Conservation (phyloP, 2,797 vertebrate genomes). For the Pogonophryne albipinna region DNA sequence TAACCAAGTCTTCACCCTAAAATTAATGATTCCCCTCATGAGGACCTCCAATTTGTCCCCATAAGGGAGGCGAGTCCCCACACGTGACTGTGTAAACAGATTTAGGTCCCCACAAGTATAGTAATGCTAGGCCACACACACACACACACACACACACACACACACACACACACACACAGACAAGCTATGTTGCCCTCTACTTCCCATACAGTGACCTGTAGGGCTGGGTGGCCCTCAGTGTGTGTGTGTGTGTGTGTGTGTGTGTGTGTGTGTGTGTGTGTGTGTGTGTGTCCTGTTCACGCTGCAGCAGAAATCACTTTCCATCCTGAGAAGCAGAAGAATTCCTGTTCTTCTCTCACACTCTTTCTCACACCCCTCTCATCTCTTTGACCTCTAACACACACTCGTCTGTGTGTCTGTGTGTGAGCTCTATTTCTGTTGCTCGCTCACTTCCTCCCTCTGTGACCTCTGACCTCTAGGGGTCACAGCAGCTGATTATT, state of each 20-base stretch:
- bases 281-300: slow-evolving; percentile 2
- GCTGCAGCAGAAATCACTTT: slow-evolving; percentile 1
- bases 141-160: too few species aligned
- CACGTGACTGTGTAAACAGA: too few species aligned
- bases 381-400: too few species aligned
- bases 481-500: slow-evolving; percentile 65
- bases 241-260: slow-evolving; percentile 16
- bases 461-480: slow-evolving; percentile 67
- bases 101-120: too few species aligned
- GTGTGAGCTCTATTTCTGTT: slow-evolving; percentile 48
- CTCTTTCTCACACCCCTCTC: too few species aligned
- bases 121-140: too few species aligned
- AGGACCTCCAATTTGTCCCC: too few species aligned
- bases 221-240: neutral
- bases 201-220: slow-evolving; percentile 34
- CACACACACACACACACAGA: neutral
- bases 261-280: slow-evolving; percentile 9
- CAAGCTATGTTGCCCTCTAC: neutral
- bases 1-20: too few species aligned
- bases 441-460: slow-evolving; percentile 74
- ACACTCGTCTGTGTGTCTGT: too few species aligned
- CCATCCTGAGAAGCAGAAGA: neutral
- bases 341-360: too few species aligned
- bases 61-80: too few species aligned
- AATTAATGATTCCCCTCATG: too few species aligned